Conservation (phyloP, 2,797 vertebrate genomes). For the Buphagus erythrorhynchus region DNA sequence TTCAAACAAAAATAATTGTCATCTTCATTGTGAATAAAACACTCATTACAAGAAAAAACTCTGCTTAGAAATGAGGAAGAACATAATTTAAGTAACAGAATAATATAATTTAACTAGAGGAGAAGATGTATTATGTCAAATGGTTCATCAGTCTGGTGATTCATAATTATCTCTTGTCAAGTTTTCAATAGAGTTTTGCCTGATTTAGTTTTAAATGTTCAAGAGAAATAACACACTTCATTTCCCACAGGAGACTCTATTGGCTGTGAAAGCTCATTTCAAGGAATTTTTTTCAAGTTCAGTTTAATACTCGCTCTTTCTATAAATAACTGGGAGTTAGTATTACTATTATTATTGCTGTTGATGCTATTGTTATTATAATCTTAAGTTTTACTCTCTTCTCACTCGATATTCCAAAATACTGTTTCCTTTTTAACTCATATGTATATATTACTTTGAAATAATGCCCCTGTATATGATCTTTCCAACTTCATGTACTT, state of each 20-base stretch:
- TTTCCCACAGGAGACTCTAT: not conserved
- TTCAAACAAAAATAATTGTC: not conserved
- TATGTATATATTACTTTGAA: not conserved
- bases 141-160: slow-evolving; percentile 13
- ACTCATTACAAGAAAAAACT: not conserved
- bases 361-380: not conserved
- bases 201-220: slow-evolving; percentile 23
- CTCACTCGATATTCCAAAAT: not conserved
- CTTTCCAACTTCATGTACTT: not conserved
- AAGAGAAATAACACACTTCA: not conserved
- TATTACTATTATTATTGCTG: not conserved
- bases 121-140: slow-evolving; percentile 29
- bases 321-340: not conserved
- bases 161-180: slow-evolving; percentile 8
- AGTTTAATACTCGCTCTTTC: not conserved
- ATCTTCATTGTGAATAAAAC: not conserved
- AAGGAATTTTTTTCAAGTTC: not conserved
- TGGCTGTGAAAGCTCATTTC: not conserved
- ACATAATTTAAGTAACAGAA: not conserved
- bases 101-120: not conserved
- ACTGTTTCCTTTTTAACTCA: not conserved
- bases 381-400: not conserved
- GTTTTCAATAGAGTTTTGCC: not conserved
- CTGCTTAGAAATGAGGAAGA: not conserved
- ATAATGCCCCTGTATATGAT: not conserved